Conservation (phyloP, 2,113 vertebrate species). For the Illadopsis cleaveri region DNA sequence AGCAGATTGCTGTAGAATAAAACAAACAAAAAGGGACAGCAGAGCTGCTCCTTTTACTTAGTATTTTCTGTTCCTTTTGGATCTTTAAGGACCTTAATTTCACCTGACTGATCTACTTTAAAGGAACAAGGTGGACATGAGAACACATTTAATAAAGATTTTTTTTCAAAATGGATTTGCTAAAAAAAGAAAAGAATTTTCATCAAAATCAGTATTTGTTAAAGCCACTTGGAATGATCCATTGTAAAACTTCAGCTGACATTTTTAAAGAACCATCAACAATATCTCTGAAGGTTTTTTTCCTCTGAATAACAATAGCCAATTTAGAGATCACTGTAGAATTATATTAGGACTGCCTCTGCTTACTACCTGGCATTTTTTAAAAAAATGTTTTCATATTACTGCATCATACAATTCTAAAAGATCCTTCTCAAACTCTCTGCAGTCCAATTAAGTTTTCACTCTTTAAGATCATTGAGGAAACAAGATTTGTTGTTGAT, state of each 20-base stretch:
- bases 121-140: neutral
- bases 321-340: neutral
- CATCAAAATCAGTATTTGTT: neutral
- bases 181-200: neutral
- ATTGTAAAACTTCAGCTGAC: neutral
- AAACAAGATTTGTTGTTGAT: neutral
- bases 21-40: neutral
- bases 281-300: neutral
- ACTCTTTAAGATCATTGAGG: neutral
- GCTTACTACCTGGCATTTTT: neutral
- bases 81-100: neutral
- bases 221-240: neutral
- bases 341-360: neutral
- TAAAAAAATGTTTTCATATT: neutral
- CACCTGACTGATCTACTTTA: neutral
- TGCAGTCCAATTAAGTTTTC: neutral
- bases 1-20: neutral
- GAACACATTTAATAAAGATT: neutral
- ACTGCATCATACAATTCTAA: neutral
- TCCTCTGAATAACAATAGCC: neutral
- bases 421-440: neutral
- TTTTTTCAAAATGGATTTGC: neutral
- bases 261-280: neutral
- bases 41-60: neutral
- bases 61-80: neutral